Conservation (phyloP, 2,113 vertebrate genomes). For the Xiphophorus maculatus region DNA sequence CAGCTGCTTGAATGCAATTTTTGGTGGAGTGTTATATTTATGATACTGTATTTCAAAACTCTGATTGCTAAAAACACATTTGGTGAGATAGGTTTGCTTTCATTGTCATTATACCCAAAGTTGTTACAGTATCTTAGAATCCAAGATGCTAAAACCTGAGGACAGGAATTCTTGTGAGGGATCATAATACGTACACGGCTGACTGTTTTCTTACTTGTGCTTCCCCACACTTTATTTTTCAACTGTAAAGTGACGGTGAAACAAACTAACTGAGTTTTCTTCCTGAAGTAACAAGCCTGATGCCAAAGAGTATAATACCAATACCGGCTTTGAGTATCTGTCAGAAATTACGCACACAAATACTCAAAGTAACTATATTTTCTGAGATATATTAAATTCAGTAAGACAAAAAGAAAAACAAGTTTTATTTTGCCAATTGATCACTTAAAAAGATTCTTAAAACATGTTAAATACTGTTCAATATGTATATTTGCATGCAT, state of each 20-base stretch:
- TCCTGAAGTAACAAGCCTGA: no score
- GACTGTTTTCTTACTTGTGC: neutral
- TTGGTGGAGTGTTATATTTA: neutral
- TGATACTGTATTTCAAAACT: neutral
- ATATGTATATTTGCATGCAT: no score
- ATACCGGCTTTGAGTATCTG: no score
- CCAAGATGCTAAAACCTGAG: neutral
- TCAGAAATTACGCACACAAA: no score
- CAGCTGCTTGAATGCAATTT: neutral
- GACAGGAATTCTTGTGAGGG: neutral
- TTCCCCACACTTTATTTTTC: neutral
- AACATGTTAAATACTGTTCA: no score
- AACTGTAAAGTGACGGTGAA: neutral
- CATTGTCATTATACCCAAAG: neutral
- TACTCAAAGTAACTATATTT: no score
- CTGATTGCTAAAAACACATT: neutral
- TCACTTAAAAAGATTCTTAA: no score
- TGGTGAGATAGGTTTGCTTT: neutral
- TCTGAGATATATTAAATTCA: no score
- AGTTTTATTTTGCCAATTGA: no score
- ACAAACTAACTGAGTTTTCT: neutral
- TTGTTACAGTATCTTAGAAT: neutral
- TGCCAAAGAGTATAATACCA: no score
- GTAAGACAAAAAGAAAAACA: no score
- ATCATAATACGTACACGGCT: neutral